Percentiles rank a stretch among this genome's conserved stretches.
Conservation (phyloP, 2,113 vertebrate species). For the Strix uralensis region DNA sequence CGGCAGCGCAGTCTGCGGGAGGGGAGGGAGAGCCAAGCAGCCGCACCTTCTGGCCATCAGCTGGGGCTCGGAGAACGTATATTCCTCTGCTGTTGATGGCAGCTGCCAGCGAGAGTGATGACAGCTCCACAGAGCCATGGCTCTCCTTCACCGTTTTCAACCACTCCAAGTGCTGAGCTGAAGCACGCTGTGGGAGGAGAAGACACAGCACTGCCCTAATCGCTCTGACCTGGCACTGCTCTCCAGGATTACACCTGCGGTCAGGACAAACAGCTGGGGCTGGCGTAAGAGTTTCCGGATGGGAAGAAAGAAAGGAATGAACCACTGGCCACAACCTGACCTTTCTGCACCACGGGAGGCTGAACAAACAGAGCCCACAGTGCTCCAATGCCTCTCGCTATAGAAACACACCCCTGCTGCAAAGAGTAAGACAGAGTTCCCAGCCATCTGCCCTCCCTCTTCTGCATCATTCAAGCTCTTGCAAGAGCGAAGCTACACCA, state of each 20-base stretch:
- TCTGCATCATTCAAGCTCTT: not conserved
- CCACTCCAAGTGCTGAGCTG: constrained; percentile 91
- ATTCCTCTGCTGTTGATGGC: constrained; percentile 88
- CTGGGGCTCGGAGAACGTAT: constrained; percentile 81
- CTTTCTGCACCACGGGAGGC: not conserved
- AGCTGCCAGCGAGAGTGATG: constrained; percentile 89
- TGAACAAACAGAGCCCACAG: not conserved
- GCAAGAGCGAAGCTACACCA: not conserved
- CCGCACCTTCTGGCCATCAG: constrained; percentile 72
- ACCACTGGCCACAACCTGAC: not conserved
- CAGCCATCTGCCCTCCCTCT: not conserved
- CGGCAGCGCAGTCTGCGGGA: not conserved
- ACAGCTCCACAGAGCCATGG: constrained; percentile 94
- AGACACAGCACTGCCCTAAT: not conserved
- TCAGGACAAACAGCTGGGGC: not conserved
- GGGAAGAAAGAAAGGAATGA: not conserved
- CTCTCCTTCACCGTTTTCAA: constrained; percentile 93
- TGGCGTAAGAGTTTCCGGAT: too few species aligned
- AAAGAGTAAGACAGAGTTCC: not conserved
- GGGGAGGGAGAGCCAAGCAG: not conserved
- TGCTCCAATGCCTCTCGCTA: not conserved
- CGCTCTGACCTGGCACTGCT: not conserved
- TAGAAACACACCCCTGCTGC: not conserved
- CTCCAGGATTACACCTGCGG: too few species aligned
- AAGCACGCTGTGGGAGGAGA: constrained; percentile 78